These are phyloP conservation scores for Etia nguti DNA, from an alignment of 2,113 vertebrate genomes.

Conservation along the genomic window DNA sequence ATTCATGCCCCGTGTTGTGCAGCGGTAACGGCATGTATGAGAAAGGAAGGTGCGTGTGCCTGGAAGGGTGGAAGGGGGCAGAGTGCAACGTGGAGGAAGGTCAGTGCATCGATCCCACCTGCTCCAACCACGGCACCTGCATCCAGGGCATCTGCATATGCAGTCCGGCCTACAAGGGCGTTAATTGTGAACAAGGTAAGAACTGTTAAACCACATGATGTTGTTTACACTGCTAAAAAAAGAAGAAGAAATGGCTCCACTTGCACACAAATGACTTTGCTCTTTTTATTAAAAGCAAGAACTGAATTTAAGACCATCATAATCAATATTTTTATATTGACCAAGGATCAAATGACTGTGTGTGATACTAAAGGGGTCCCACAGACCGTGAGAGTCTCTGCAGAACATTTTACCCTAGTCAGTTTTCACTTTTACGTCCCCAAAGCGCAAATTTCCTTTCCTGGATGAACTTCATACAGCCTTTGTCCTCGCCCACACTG, in stretches of 20 bases:
- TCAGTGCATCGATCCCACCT: constrained; percentile 94
- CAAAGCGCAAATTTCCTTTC: background rate
- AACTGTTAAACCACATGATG: background rate
- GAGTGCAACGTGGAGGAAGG: constrained; percentile 94
- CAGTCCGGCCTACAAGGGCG: constrained; percentile 89
- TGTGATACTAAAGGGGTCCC: background rate
- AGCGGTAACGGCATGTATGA: constrained; percentile 94
- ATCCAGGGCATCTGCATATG: constrained; percentile 93
- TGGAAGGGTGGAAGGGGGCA: constrained; percentile 89
- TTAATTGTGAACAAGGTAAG: constrained; percentile 92
- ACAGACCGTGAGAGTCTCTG: background rate
- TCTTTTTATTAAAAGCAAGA: background rate
- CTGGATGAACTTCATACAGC: background rate
- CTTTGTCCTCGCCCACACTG: background rate
- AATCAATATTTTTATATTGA: background rate
- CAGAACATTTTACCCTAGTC: background rate
- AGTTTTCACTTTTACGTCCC: background rate
- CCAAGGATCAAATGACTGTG: background rate
- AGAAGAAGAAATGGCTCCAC: background rate
- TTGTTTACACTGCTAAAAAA: background rate
- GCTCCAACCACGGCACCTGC: constrained; percentile 91
- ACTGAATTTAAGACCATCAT: background rate
- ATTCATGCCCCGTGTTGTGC: constrained; percentile 94
- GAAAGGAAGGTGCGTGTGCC: constrained; percentile 90
- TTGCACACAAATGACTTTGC: background rate